Conservation (phyloP, 2,113 vertebrate species). For the Mastomys coucha region DNA sequence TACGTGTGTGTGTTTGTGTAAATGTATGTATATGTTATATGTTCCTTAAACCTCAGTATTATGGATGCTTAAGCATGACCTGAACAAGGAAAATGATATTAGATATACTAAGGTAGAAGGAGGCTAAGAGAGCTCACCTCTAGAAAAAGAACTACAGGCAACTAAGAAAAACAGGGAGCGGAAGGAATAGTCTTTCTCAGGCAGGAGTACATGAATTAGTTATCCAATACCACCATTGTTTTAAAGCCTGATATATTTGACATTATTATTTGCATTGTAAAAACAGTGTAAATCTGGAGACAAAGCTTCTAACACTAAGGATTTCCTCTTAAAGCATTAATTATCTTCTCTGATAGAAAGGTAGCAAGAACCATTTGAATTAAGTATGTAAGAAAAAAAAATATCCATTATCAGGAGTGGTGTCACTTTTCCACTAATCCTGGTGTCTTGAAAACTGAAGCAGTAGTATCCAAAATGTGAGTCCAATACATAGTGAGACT, state of each 20-base stretch:
- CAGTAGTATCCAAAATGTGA: background rate
- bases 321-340: background rate
- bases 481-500: background rate
- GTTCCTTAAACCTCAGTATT: background rate
- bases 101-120: background rate
- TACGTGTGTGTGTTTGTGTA: no score
- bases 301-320: background rate
- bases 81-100: background rate
- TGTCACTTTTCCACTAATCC: background rate
- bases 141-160: background rate
- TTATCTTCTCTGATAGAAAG: background rate
- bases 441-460: background rate
- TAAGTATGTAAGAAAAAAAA: background rate
- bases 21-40: no score
- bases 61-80: background rate
- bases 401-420: background rate
- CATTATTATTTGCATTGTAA: background rate
- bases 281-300: background rate
- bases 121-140: background rate
- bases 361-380: background rate
- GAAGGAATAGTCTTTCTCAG: background rate
- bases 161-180: no score
- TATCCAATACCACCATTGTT: background rate
- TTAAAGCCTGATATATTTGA: background rate
- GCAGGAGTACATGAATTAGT: background rate